These are phyloP conservation scores for Zaprionus kolodkinae DNA, from an alignment of 1,140 invertebrate genomes.

Conservation along the genomic window DNA sequence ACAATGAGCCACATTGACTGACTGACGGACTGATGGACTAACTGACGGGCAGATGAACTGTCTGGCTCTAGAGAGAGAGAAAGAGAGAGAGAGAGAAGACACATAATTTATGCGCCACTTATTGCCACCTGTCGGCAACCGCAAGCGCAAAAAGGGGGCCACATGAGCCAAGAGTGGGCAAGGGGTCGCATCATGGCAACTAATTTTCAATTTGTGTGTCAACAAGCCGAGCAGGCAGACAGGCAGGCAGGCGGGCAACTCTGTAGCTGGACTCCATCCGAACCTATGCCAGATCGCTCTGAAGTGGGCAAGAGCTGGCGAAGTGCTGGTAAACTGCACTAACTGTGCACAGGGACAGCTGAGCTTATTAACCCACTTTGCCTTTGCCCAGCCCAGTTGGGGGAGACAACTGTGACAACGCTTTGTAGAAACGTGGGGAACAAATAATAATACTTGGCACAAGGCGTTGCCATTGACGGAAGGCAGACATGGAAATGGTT, in stretches of 20 bases:
- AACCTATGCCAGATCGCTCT: slow-evolving; percentile 22
- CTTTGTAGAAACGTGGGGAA: slow-evolving; percentile 13
- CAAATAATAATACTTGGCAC: slow-evolving; percentile 59
- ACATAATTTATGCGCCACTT: slow-evolving; percentile 58
- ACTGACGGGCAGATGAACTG: slow-evolving; percentile 9
- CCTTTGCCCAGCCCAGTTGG: slow-evolving; percentile 26
- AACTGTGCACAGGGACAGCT: not conserved
- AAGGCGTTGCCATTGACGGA: slow-evolving; percentile 67
- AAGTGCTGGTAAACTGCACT: slow-evolving; percentile 1
- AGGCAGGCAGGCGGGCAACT: no score
- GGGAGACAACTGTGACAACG: slow-evolving; percentile 46
- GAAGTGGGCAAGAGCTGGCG: slow-evolving; percentile 1
- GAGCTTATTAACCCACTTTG: slow-evolving; percentile 72
- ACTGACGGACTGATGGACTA: slow-evolving; percentile 24
- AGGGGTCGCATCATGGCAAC: slow-evolving; percentile 3
- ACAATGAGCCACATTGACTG: slow-evolving; percentile 39
- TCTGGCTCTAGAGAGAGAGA: slow-evolving; percentile 12
- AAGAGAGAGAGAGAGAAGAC: not conserved
- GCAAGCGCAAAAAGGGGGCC: not conserved
- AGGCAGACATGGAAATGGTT: not conserved
- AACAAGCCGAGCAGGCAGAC: slow-evolving; percentile 17
- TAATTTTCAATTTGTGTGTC: slow-evolving; percentile 45
- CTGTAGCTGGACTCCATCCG: not conserved
- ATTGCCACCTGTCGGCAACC: slow-evolving; percentile 46
- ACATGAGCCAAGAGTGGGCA: no score